Evolutionary conservation across 2,888 invertebrate genomes (phyloP), one percentile per base, ranked within the genome.

Genomic region (Antheraea assamensis): DNA sequence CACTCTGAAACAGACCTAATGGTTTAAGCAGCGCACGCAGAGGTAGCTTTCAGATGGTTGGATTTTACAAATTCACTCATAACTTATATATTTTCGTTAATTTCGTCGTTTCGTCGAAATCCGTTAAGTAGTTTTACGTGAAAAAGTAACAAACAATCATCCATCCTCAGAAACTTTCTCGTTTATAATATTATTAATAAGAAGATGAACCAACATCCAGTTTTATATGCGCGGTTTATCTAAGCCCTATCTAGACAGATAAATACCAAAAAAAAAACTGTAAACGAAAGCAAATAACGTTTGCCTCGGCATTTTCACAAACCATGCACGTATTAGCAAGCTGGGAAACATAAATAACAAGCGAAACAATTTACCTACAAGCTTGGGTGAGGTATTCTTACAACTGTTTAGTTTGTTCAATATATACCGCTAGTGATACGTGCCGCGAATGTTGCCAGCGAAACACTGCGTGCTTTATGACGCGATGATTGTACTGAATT

Each of bases 331-430:
- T 93, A 90, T 90, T 87, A 90, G 85, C 92, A 91, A 92, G 91
- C 92, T 87, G 90, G 84, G 87, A 85, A 91, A 93, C 92, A 92
- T 93, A 93, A 93, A 93, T 91, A 93, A 92, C 90, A 84, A 84
- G 87, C 87, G 86, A 92, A 93, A 92, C 92, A 93, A 92, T 93
- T 92, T 93, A 93, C 93, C 92, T 92, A 92, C 92, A 83, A 87
- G 83, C 83, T 80, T 78, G 87, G 84, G 88, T 89, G 88, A 91
- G 92, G 90, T 91, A 92, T 92, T 93, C 92, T 93, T 92, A 92
- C 92, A 92, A 87, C 91, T 90, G 93, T 93, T 92, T 91, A 92
- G 92, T 92, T 92, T 90, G 92, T 91, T 92, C 91, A 90, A 92
- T 92, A 92, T 89, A 91, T 87, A 91, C 92, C 88, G 84, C 82